These are phyloP conservation scores for Lasiommata megera DNA, from an alignment of 2,888 invertebrate species.

Conservation along the genomic window DNA sequence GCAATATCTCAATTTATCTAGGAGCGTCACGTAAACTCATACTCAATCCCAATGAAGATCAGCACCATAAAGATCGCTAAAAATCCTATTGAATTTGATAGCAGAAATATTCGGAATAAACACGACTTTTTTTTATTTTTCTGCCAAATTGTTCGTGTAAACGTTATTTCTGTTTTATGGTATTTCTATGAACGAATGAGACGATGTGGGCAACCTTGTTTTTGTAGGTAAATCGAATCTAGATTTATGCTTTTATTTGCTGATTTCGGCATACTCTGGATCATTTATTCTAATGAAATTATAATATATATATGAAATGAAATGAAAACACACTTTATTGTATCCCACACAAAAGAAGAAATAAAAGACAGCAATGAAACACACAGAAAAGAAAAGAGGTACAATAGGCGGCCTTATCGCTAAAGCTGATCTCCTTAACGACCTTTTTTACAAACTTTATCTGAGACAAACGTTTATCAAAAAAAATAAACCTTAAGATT, in stretches of 20 bases:
- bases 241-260: constrained; percentile 1
- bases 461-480: too few relatives aligned
- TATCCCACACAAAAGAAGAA: too few relatives aligned
- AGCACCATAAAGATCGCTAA: not conserved
- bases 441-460: too few relatives aligned
- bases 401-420: too few relatives aligned
- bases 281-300: constrained; percentile 6
- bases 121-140: not conserved
- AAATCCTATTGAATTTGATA: constrained; percentile 1
- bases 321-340: too few relatives aligned
- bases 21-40: not conserved
- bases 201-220: constrained; percentile 3
- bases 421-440: too few relatives aligned
- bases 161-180: constrained; percentile 2
- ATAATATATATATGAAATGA: too few relatives aligned
- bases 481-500: too few relatives aligned
- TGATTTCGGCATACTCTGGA: not conserved
- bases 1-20: constrained; percentile 30
- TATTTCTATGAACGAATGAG: constrained; percentile 9
- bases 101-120: not conserved
- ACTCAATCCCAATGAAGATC: not conserved
- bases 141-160: not conserved
- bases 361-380: too few relatives aligned
- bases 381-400: too few relatives aligned
- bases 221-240: constrained; percentile 8